Conservation (phyloP, 30 jellyfish, hydroid and myxozoan species). For the Mastigias papua region DNA sequence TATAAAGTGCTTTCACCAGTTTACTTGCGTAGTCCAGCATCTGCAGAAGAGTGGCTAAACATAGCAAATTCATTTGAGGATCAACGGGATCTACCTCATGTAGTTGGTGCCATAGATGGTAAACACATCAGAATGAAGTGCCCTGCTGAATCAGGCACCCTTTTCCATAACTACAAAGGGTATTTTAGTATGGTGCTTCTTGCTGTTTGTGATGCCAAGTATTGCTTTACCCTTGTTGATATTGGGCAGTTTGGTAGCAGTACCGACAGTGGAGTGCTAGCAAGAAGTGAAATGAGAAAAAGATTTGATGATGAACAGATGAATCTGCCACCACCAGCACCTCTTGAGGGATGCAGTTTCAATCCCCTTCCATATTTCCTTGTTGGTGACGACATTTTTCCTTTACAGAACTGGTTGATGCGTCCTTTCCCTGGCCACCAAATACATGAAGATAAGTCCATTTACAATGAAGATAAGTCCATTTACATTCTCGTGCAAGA, state of each 20-base stretch:
- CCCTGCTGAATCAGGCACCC: conserved; percentile 48
- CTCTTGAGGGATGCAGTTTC: neutral
- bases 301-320: conserved; percentile 13
- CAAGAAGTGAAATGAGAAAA: conserved; percentile 18
- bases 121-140: conserved; percentile 48
- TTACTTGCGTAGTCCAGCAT: conserved; percentile 28
- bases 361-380: conserved; percentile 51
- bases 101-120: conserved; percentile 69
- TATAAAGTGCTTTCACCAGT: neutral
- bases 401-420: conserved; percentile 76
- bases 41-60: conserved; percentile 53
- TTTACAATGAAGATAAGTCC: too few relatives aligned
- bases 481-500: conserved; percentile 57
- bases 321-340: conserved; percentile 2
- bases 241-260: neutral
- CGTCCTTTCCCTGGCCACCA: conserved; percentile 67
- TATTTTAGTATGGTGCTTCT: conserved; percentile 23
- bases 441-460: conserved; percentile 1
- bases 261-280: conserved; percentile 29
- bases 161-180: conserved; percentile 42
- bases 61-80: conserved; percentile 23
- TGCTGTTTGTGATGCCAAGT: too few relatives aligned
- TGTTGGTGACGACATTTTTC: conserved; percentile 66
- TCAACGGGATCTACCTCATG: conserved; percentile 42
- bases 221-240: neutral